Percentiles rank a stretch among this genome's conserved stretches.
phyloP scores from a whole-genome alignment of 2,113 vertebrate genomes.

The Callionymus lyra region DNA sequence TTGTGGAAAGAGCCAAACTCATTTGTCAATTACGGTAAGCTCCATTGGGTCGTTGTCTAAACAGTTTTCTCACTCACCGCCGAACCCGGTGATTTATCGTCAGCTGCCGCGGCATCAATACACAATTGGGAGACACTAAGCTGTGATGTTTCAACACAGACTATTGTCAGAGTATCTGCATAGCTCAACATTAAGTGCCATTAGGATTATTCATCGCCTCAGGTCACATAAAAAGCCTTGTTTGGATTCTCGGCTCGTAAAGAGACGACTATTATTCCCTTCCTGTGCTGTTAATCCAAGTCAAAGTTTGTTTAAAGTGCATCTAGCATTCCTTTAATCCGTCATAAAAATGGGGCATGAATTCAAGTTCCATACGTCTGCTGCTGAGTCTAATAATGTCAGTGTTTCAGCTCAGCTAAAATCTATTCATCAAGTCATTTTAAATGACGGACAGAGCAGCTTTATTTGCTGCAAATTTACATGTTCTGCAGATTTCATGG shows the following conservation, averaged over 20 bases:
- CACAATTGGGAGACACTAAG: slow-evolving; percentile 61
- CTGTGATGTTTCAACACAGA: slow-evolving; percentile 61
- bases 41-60: slow-evolving; percentile 67
- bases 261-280: slow-evolving; percentile 20
- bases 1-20: slow-evolving; percentile 57
- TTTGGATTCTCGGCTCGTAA: slow-evolving; percentile 24
- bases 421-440: too few relatives aligned
- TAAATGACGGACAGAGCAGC: too few relatives aligned
- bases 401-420: slow-evolving; percentile 20
- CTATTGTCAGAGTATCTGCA: slow-evolving; percentile 56
- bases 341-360: slow-evolving; percentile 17
- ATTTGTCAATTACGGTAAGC: slow-evolving; percentile 66
- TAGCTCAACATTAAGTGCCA: slow-evolving; percentile 57
- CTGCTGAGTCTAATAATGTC: slow-evolving; percentile 15
- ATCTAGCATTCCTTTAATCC: slow-evolving; percentile 23
- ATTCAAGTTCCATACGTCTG: slow-evolving; percentile 20
- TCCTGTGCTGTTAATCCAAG: too few relatives aligned
- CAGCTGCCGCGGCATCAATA: slow-evolving; percentile 52
- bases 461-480: too few relatives aligned
- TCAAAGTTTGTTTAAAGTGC: too few relatives aligned
- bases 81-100: slow-evolving; percentile 67
- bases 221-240: slow-evolving; percentile 18
- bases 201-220: slow-evolving; percentile 57
- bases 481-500: slow-evolving; percentile 53
- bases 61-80: slow-evolving; percentile 62